Conservation (phyloP, 2,888 invertebrate genomes). For the Incurvaria masculella region DNA sequence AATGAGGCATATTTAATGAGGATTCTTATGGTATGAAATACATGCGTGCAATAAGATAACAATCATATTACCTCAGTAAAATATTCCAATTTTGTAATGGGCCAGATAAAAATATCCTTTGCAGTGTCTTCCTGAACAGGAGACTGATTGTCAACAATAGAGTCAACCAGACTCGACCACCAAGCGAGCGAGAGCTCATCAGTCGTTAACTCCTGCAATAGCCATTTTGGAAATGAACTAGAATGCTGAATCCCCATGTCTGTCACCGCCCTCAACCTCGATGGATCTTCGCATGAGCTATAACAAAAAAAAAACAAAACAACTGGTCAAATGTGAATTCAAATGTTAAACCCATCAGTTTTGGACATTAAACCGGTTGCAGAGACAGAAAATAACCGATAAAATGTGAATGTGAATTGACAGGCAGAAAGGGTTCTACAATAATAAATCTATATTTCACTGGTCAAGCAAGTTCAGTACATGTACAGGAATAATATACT, state of each 20-base stretch:
- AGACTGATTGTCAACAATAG: constrained; percentile 19
- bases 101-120: constrained; percentile 28
- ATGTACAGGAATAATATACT: too few relatives aligned
- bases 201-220: constrained; percentile 20
- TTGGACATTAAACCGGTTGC: too few relatives aligned
- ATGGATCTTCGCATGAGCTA: constrained; percentile 21
- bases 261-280: constrained; percentile 23
- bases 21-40: too few relatives aligned
- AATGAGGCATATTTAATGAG: too few relatives aligned
- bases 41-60: too few relatives aligned
- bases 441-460: too few relatives aligned
- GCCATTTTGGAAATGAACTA: constrained; percentile 13
- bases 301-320: constrained; percentile 16
- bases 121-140: constrained; percentile 16
- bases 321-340: too few relatives aligned
- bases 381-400: too few relatives aligned
- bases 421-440: too few relatives aligned
- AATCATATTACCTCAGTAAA: constrained; percentile 3
- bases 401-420: too few relatives aligned
- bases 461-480: too few relatives aligned
- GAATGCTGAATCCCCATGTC: constrained; percentile 20
- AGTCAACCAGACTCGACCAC: constrained; percentile 31
- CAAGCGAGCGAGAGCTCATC: constrained; percentile 23
- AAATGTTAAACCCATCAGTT: too few relatives aligned
- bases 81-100: constrained; percentile 19